phyloP scores from a whole-genome alignment of 2,888 invertebrate genomes.

The Drosophila peninsularis region DNA sequence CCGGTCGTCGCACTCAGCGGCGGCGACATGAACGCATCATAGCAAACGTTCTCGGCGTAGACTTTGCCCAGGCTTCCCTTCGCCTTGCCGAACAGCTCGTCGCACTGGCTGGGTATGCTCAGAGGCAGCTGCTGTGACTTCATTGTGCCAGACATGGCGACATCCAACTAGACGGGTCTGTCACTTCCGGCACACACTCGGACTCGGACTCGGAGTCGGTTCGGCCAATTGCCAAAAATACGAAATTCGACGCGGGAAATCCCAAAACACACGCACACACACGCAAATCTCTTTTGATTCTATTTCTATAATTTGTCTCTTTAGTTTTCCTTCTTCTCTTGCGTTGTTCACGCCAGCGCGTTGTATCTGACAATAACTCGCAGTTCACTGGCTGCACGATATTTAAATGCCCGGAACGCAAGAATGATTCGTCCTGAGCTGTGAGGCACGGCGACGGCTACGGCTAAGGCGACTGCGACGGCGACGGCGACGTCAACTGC shows the following conservation, averaged over 20 bases:
- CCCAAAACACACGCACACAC: conserved; percentile 68
- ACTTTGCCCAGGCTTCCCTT: conserved; percentile 19
- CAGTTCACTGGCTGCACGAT: conserved; percentile 79
- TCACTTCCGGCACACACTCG: conserved; percentile 64
- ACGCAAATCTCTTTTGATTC: conserved; percentile 10
- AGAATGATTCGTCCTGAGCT: conserved; percentile 52
- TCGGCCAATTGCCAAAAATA: conserved; percentile 74
- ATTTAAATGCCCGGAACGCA: conserved; percentile 82
- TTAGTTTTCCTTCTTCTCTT: neutral
- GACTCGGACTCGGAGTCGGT: neutral
- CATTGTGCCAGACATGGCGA: conserved; percentile 73
- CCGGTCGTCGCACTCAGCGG: conserved; percentile 72
- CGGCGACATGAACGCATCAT: conserved; percentile 71
- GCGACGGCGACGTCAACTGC: conserved; percentile 23
- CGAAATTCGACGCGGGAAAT: conserved; percentile 78
- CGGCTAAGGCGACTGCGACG: conserved; percentile 31
- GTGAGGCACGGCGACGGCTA: conserved; percentile 18
- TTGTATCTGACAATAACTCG: conserved; percentile 82
- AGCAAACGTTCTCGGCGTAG: conserved; percentile 41
- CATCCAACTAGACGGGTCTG: conserved; percentile 5
- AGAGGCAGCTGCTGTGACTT: conserved; percentile 66
- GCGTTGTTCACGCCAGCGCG: conserved; percentile 82
- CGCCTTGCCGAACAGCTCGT: conserved; percentile 46
- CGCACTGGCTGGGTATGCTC: conserved; percentile 58
- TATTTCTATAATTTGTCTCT: conserved; percentile 20